Evolutionary conservation across 2,888 invertebrate genomes (phyloP).

Genomic region (Drosophila colorata): DNA sequence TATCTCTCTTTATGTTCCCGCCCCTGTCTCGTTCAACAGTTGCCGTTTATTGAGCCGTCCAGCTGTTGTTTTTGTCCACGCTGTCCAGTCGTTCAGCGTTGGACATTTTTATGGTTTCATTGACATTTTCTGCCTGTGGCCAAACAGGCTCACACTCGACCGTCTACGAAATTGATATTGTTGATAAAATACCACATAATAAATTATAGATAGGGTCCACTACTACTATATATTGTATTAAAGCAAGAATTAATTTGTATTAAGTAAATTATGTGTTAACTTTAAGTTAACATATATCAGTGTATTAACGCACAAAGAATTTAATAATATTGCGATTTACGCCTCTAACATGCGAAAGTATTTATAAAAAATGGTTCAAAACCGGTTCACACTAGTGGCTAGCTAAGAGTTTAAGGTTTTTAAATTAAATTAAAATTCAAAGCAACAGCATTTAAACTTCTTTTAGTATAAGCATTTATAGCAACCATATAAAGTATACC

Average conservation of each 20-base stretch:
- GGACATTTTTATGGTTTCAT: slow-evolving; percentile 73
- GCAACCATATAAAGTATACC: no score
- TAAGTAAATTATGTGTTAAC: slow-evolving; percentile 7
- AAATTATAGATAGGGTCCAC: slow-evolving; percentile 31
- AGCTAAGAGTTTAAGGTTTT: neutral
- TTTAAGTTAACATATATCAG: neutral
- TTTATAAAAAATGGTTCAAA: neutral
- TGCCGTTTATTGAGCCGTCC: slow-evolving; percentile 48
- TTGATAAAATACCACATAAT: slow-evolving; percentile 30
- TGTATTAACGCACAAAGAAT: neutral
- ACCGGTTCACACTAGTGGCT: neutral
- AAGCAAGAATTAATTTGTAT: slow-evolving; percentile 17
- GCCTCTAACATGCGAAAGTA: no score
- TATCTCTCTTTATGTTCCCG: neutral
- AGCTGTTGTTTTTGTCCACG: slow-evolving; percentile 32
- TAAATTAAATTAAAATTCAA: neutral
- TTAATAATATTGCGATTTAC: no score
- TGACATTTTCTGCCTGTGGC: slow-evolving; percentile 60
- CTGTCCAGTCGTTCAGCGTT: slow-evolving; percentile 34
- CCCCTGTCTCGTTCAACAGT: slow-evolving; percentile 20
- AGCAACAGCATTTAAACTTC: neutral
- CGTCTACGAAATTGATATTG: slow-evolving; percentile 43
- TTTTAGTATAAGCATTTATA: no score
- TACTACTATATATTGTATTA: neutral
- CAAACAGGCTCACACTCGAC: slow-evolving; percentile 7